phyloP scores from a whole-genome alignment of 2,113 vertebrate species.

The Andinoacara biseriatus region DNA sequence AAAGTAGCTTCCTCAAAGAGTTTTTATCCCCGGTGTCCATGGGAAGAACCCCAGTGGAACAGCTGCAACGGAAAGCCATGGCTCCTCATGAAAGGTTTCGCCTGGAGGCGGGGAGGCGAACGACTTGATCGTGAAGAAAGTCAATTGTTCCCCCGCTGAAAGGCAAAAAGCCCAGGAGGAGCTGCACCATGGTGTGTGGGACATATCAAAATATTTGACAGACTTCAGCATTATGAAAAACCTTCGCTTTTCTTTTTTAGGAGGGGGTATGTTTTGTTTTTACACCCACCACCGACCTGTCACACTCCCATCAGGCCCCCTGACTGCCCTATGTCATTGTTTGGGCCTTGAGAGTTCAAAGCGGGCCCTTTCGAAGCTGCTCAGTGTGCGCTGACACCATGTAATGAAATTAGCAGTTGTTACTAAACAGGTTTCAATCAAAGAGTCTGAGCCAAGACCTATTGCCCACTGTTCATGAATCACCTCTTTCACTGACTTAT shows the following conservation, averaged over 20 bases:
- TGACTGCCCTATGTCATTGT: constrained; percentile 92
- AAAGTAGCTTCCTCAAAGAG: constrained; percentile 67
- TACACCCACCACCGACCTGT: constrained; percentile 83
- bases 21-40: constrained; percentile 82
- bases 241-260: constrained; percentile 79
- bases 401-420: constrained; percentile 94
- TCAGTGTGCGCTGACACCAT: constrained; percentile 93
- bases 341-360: constrained; percentile 89
- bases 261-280: constrained; percentile 59
- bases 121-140: constrained; percentile 94
- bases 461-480: constrained; percentile 69
- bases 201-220: constrained; percentile 99
- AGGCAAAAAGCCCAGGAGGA: constrained; percentile 88
- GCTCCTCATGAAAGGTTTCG: constrained; percentile 95
- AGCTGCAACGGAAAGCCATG: constrained; percentile 81
- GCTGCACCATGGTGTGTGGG: constrained; percentile 95
- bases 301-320: constrained; percentile 87
- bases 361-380: constrained; percentile 89
- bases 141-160: constrained; percentile 92
- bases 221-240: constrained; percentile 98
- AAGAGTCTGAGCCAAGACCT: constrained; percentile 82
- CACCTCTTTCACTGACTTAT: constrained; percentile 69
- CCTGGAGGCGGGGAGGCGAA: constrained; percentile 91
- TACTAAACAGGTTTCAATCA: constrained; percentile 96
- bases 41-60: constrained; percentile 96